Evolutionary conservation across 2,888 invertebrate species (phyloP).

Genomic region (Hirtodrosophila alboralis): DNA sequence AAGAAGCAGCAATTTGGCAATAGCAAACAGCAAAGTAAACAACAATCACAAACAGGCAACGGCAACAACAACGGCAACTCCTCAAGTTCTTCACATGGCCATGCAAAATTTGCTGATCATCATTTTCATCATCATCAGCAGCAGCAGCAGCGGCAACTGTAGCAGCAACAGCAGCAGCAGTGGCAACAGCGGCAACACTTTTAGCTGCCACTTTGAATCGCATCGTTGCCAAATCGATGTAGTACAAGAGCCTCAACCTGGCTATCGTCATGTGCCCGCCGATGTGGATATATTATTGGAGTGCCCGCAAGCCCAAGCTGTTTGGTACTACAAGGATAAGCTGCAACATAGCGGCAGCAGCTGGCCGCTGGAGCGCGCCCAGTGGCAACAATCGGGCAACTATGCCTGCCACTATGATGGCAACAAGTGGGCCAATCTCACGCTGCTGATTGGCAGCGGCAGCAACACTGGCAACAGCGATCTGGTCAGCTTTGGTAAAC

Average conservation of each 20-base stretch:
- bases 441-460: constrained; percentile 66
- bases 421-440: constrained; percentile 77
- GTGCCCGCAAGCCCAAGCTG: constrained; percentile 40
- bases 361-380: constrained; percentile 50
- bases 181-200: constrained; percentile 4
- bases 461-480: constrained; percentile 38
- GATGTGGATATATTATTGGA: constrained; percentile 61
- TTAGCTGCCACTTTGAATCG: constrained; percentile 48
- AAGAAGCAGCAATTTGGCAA: constrained; percentile 28
- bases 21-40: constrained; percentile 34
- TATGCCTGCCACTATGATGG: constrained; percentile 73
- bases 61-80: constrained; percentile 9
- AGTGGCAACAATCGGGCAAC: constrained; percentile 64
- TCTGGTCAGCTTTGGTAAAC: constrained; percentile 53
- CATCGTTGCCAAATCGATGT: constrained; percentile 62
- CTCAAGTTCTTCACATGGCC: constrained; percentile 51
- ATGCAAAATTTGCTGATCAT: constrained; percentile 71
- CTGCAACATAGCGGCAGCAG: constrained; percentile 30
- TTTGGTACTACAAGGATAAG: constrained; percentile 67
- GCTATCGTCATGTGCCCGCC: constrained; percentile 41
- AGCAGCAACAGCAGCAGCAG: constrained; percentile 2
- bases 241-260: constrained; percentile 16
- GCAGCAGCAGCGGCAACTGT: constrained; percentile 7
- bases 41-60: constrained; percentile 24
- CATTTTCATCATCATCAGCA: constrained; percentile 45